Conservation (phyloP, 2,888 invertebrate genomes). For the Linnaemya tessellans region DNA sequence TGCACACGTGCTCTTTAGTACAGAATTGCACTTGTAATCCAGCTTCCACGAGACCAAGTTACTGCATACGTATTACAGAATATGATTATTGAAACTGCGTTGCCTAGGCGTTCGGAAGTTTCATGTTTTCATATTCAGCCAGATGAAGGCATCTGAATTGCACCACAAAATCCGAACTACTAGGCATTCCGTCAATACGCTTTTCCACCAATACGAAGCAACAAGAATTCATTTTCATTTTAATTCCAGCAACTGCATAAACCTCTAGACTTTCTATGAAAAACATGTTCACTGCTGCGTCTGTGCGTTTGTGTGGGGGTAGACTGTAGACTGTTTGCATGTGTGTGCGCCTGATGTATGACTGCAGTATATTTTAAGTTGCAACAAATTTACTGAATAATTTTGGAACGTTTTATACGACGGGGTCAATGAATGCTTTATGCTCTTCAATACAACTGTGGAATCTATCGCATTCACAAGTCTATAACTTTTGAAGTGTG, state of each 20-base stretch:
- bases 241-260: constrained; percentile 4
- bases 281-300: too few species aligned
- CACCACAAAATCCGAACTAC: neutral
- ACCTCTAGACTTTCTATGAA: neutral
- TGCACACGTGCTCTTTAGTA: too few species aligned
- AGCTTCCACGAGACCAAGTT: too few species aligned
- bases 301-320: neutral
- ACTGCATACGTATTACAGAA: neutral
- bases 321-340: neutral
- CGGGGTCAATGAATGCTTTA: constrained; percentile 7
- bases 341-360: neutral
- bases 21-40: too few species aligned
- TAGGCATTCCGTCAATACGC: neutral
- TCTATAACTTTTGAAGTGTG: neutral
- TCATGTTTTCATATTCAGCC: neutral
- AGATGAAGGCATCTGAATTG: neutral
- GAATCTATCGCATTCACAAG: neutral
- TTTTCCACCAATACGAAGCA: neutral
- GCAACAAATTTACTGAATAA: neutral
- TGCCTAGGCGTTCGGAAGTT: neutral
- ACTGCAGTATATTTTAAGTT: neutral
- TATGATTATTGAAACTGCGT: neutral
- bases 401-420: neutral
- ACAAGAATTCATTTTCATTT: neutral
- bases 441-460: neutral